Evolutionary conservation across 2,113 vertebrate species (phyloP).

Genomic region (Ifrita kowaldi): DNA sequence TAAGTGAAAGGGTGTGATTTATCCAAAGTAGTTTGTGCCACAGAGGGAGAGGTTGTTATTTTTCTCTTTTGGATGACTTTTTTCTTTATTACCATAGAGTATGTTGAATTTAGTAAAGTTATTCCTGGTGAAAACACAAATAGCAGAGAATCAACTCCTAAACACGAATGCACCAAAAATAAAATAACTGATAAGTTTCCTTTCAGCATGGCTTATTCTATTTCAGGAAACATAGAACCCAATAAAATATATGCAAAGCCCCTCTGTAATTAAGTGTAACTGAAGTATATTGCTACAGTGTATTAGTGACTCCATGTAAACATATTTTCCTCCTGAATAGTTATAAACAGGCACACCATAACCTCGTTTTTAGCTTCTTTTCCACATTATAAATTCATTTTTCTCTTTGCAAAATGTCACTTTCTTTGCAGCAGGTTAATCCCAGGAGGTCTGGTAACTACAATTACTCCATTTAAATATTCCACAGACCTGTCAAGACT

Average conservation of each 20-base stretch:
- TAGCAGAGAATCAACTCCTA: background rate
- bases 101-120: background rate
- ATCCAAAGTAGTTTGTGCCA: background rate
- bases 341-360: slow-evolving; percentile 66
- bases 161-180: background rate
- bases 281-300: slow-evolving; percentile 15
- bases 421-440: slow-evolving; percentile 74
- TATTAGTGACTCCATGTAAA: slow-evolving; percentile 60
- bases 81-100: background rate
- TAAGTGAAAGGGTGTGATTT: background rate
- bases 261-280: slow-evolving; percentile 58
- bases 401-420: slow-evolving; percentile 71
- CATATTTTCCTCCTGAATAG: slow-evolving; percentile 52
- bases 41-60: background rate
- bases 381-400: slow-evolving; percentile 66
- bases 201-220: background rate
- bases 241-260: slow-evolving; percentile 13
- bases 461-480: slow-evolving; percentile 80
- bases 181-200: background rate
- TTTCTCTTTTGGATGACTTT: background rate
- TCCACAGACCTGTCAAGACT: slow-evolving; percentile 78
- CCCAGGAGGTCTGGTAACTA: slow-evolving; percentile 75
- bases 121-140: background rate
- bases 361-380: slow-evolving; percentile 58
- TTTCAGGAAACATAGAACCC: slow-evolving; percentile 42